Conservation (phyloP, 2,797 vertebrate species). For the Pantherophis alleghaniensis region DNA sequence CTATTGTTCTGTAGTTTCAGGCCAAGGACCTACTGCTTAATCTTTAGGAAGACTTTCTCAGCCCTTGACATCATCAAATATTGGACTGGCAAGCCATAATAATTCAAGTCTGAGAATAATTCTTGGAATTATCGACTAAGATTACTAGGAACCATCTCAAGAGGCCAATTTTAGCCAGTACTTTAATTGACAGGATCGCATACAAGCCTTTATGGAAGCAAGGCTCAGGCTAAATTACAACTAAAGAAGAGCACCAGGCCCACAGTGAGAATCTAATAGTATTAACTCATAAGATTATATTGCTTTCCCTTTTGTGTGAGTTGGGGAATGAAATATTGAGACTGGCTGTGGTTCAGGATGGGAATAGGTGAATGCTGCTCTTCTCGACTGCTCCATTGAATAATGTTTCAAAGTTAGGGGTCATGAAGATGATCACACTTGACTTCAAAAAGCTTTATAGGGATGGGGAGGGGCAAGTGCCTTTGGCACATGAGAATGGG, state of each 20-base stretch:
- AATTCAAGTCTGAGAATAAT: not conserved
- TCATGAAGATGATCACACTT: not conserved
- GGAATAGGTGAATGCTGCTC: not conserved
- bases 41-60: not conserved
- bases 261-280: not conserved
- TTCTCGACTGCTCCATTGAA: not conserved
- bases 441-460: not conserved
- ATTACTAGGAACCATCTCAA: not conserved
- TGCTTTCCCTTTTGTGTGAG: not conserved
- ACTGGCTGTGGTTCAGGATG: not conserved
- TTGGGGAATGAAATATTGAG: not conserved
- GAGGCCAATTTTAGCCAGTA: not conserved
- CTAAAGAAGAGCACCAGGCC: not conserved
- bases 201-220: not conserved
- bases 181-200: not conserved
- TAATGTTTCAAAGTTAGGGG: not conserved
- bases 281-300: not conserved
- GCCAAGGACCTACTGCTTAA: not conserved
- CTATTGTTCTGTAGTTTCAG: not conserved
- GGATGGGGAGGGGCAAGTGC: not conserved
- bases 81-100: not conserved
- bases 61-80: not conserved
- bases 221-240: not conserved
- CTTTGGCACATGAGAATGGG: not conserved
- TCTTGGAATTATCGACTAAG: not conserved